Evolutionary conservation across 2,888 invertebrate species (phyloP), one percentile per base, ranked within the genome.

Genomic region (Drosophila hamatofila): DNA sequence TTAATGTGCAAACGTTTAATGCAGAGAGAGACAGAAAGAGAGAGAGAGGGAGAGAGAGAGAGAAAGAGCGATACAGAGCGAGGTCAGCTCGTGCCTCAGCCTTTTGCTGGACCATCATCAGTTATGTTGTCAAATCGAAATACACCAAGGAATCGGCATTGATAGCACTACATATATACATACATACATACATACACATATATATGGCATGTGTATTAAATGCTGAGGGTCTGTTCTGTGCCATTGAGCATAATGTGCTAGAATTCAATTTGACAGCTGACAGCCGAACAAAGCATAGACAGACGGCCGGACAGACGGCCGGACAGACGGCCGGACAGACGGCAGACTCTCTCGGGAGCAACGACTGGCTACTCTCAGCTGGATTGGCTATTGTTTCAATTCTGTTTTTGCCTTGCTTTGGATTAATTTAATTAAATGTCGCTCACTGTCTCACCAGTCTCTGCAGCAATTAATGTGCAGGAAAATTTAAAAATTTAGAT

Each of bases 221-320:
- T 30, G 60, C 11, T n/a, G 46, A 33, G 52, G 64, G 41, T 65
- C 48, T 41, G 60, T 60, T 76, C 46, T 60, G 60, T 37, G 69
- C 59, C 67, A 56, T 73, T 72, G 69, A 63, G 66, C 73, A 60
- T 63, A 56, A 61, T 70, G 55, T 62, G 66, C 27, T 42, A 33
- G 61, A 61, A 77, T 77, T 84, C 61, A 72, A 68, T 63, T 80
- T 85, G 83, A 85, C 85, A 85, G 73, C 59, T 82, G 83, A 78
- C 85, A 76, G 72, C 60, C 59, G 62, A 73, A 60, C 61, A 67
- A 59, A 42, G 56, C 55, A 44, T 16, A 30, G 48, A 30, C 52
- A 63, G 46, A 25, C 9, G 46, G 2, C 2, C 16, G 3, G 44
- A 23, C 8, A 35, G 52, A 14, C 46, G 42, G 60, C 55, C 18